A percentile compares a stretch with the other conserved stretches of the same genome.
Conservation (phyloP, 2,888 invertebrate genomes). For the Sarcophaga rosellei region DNA sequence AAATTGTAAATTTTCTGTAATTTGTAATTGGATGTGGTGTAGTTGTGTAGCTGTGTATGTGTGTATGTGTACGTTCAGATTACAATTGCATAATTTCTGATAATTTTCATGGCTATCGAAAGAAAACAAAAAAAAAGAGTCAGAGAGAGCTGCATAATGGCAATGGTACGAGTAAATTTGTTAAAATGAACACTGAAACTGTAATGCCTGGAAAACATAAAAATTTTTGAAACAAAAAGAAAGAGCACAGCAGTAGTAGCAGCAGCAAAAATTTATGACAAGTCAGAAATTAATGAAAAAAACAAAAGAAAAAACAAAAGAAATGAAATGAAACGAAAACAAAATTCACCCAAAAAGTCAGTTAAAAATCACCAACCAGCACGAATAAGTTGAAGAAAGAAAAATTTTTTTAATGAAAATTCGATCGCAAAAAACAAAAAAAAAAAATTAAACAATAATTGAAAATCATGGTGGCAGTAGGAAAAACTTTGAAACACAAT, state of each 20-base stretch:
- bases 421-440: constrained; percentile 5
- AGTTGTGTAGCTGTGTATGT: no score
- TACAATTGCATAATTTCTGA: constrained; percentile 19
- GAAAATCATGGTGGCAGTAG: not conserved
- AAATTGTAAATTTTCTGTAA: constrained; percentile 14
- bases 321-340: no score
- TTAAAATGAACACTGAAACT: not conserved
- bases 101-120: constrained; percentile 24
- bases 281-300: not conserved
- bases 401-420: not conserved
- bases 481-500: constrained; percentile 48
- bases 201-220: constrained; percentile 13
- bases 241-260: not conserved
- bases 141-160: not conserved
- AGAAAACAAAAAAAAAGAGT: not conserved
- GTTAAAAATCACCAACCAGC: constrained; percentile 4
- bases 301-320: not conserved
- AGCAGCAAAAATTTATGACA: constrained; percentile 21
- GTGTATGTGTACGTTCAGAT: constrained; percentile 3
- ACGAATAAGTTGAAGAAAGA: constrained; percentile 1
- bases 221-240: constrained; percentile 3
- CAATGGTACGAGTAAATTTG: not conserved
- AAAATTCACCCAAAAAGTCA: constrained; percentile 1
- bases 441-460: not conserved
- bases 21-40: constrained; percentile 1